Evolutionary conservation across 2,888 invertebrate genomes (phyloP).

Genomic region (Mechanitis messenoides): DNA sequence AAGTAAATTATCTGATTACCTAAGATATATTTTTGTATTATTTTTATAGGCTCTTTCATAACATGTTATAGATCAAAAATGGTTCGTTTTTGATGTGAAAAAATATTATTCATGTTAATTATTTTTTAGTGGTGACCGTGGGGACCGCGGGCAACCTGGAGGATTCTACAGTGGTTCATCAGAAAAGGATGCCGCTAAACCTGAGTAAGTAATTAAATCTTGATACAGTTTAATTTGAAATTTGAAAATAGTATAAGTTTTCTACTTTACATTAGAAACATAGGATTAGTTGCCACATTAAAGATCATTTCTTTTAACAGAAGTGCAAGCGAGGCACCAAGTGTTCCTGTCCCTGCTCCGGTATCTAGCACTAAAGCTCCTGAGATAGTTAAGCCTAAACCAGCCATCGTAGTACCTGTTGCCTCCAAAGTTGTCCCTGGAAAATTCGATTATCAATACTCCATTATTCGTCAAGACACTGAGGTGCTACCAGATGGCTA

Average conservation of each 20-base stretch:
- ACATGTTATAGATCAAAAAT: no score
- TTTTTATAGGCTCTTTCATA: no score
- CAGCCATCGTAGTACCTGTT: conserved; percentile 24
- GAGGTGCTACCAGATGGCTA: conserved; percentile 59
- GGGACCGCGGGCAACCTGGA: conserved; percentile 32
- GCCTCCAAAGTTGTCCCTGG: conserved; percentile 27
- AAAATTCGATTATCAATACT: conserved; percentile 59
- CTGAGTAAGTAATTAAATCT: background rate
- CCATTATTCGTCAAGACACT: conserved; percentile 63
- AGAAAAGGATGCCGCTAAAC: conserved; percentile 21
- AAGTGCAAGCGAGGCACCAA: background rate
- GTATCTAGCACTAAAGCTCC: conserved; percentile 14
- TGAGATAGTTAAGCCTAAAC: conserved; percentile 25
- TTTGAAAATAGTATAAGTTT: no score
- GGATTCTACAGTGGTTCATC: conserved; percentile 46
- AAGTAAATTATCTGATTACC: conserved; percentile 26
- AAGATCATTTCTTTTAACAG: background rate
- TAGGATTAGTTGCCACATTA: no score
- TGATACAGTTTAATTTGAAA: background rate
- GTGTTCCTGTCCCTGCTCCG: conserved; percentile 6
- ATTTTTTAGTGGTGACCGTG: conserved; percentile 33
- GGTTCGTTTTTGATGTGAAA: no score
- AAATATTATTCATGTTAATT: background rate
- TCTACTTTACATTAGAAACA: no score
- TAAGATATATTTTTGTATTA: no score